Percentiles rank a stretch among this genome's conserved stretches.
Evolutionary conservation across 2,888 invertebrate genomes (phyloP).

Genomic region (Seira musarum): DNA sequence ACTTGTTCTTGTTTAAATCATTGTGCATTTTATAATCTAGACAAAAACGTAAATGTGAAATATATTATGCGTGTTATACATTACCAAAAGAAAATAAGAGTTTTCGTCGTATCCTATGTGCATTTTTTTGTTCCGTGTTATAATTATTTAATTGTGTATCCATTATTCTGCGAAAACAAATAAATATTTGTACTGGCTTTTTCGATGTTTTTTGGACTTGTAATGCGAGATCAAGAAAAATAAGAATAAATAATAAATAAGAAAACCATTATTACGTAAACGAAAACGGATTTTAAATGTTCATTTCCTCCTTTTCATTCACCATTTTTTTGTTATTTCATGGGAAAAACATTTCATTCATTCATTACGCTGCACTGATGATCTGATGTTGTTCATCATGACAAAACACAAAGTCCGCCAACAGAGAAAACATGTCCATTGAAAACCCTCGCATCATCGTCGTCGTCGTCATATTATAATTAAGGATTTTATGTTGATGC

Average conservation of each 20-base stretch:
- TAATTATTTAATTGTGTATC: slow-evolving; percentile 35
- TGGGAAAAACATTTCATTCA: too few species aligned
- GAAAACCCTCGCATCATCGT: slow-evolving; percentile 23
- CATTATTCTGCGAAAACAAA: slow-evolving; percentile 32
- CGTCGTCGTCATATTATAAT: slow-evolving; percentile 8
- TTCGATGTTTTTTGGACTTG: slow-evolving; percentile 46
- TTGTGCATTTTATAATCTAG: too few species aligned
- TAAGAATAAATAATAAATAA: slow-evolving; percentile 36
- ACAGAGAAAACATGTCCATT: too few species aligned
- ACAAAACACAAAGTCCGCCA: slow-evolving; percentile 29
- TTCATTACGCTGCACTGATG: too few species aligned
- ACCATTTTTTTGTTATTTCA: too few species aligned
- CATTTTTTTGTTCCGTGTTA: slow-evolving; percentile 16
- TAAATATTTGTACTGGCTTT: slow-evolving; percentile 64
- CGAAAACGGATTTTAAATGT: too few species aligned
- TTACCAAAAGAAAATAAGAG: not conserved
- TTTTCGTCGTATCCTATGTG: not conserved
- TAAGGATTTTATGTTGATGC: slow-evolving; percentile 23
- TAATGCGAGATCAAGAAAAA: slow-evolving; percentile 44
- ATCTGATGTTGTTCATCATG: too few species aligned
- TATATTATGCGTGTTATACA: slow-evolving; percentile 6
- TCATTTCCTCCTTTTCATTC: too few species aligned
- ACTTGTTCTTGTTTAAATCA: too few species aligned
- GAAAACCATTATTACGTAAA: slow-evolving; percentile 49
- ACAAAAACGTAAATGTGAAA: too few species aligned